These are phyloP conservation scores for Drosophila imparisetae DNA, from an alignment of 2,888 invertebrate genomes.

Conservation along the genomic window DNA sequence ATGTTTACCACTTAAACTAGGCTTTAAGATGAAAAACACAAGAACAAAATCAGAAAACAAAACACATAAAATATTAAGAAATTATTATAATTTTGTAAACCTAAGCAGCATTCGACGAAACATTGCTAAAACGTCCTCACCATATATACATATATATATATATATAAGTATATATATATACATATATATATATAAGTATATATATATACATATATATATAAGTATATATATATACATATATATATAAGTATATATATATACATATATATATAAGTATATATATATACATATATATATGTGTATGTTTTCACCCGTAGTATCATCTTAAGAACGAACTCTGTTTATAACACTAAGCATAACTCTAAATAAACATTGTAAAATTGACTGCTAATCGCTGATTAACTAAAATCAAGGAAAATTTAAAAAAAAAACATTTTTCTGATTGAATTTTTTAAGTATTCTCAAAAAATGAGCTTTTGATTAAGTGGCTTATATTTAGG, in stretches of 20 bases:
- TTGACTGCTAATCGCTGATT: background rate
- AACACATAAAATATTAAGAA: slow-evolving; percentile 2
- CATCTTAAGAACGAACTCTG: slow-evolving; percentile 32
- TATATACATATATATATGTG: background rate
- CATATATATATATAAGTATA: background rate
- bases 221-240: too few species aligned
- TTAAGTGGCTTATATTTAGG: background rate
- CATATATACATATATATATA: background rate
- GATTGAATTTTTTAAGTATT: background rate
- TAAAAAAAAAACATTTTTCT: background rate
- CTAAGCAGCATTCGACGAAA: slow-evolving; percentile 20
- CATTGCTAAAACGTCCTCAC: slow-evolving; percentile 20
- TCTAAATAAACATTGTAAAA: slow-evolving; percentile 50
- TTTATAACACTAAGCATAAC: slow-evolving; percentile 46
- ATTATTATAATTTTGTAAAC: slow-evolving; percentile 18
- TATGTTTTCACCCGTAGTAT: slow-evolving; percentile 42
- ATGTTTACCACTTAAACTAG: slow-evolving; percentile 49
- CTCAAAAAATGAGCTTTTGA: background rate
- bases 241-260: background rate
- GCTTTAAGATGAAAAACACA: slow-evolving; percentile 27
- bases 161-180: background rate
- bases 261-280: too few species aligned
- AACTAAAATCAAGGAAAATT: background rate
- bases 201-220: background rate
- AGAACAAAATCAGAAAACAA: slow-evolving; percentile 16